Evolutionary conservation across 2,113 vertebrate genomes (phyloP), one percentile per base, ranked within the genome.

Genomic region (Alligator sinensis): DNA sequence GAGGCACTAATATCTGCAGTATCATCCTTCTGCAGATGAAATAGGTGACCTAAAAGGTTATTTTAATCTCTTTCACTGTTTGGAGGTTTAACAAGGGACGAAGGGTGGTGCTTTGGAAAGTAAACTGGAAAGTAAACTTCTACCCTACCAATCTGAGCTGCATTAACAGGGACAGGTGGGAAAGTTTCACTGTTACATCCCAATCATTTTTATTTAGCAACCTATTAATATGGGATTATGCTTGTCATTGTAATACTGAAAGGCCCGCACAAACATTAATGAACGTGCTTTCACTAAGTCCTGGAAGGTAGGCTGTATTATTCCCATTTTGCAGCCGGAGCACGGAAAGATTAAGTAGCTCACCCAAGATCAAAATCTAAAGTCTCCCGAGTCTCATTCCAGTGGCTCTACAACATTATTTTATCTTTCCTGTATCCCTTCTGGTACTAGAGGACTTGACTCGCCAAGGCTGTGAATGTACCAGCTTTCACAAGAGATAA

Each of bases 351-450:
- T 47, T 75, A 7, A 0, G 0, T 12, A 7, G 0, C 68, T 58
- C 0, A 0, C 38, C 30, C 59, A 22, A 24, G 59, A 17, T 62
- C 1, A 0, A 34, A 2, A 17, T 22, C 30, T 24, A 47, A 72
- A 22, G 17, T 77, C 30, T 80, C 60, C 61, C 8, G 74, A 63
- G 58, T 54, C 70, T 10, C 17, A 11, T 34, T 15, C 30, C 11
- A 1, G 47, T 11, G 11, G 9, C 34, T 27, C 38, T 11, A 54
- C 72, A 47, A 27, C 15, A 13, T 24, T 25, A 17, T n/a, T 68
- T 2, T 15, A 6, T 4, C 76, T 34, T 28, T 19, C 15, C 47
- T 66, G 28, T 66, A 66, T 18, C 64, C n/a, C 4, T n/a, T 66
- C 28, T n/a, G 28, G 28, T 16, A 16, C 28, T 30, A 30, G 30